phyloP scores from a whole-genome alignment of 2,797 vertebrate species.

The Chelonia mydas region DNA sequence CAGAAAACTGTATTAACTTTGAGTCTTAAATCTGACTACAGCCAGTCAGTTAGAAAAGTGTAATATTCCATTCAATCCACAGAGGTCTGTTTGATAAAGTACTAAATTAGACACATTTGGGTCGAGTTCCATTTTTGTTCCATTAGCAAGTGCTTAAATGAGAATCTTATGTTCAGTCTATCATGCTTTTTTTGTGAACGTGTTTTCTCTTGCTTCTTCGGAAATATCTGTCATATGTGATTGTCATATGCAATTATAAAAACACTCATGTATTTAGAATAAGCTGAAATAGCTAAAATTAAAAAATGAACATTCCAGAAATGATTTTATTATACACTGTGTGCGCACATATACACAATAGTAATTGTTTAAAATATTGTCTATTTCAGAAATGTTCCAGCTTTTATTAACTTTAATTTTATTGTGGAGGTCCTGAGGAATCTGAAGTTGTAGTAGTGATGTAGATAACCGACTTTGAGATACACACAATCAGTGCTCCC shows the following conservation, averaged over 20 bases:
- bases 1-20: not conserved
- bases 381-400: not conserved
- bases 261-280: not conserved
- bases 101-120: constrained; percentile 15
- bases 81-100: not conserved
- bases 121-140: not conserved
- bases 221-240: not conserved
- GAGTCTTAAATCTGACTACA: constrained; percentile 15
- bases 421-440: not conserved
- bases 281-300: not conserved
- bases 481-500: not conserved
- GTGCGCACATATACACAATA: not conserved
- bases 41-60: not conserved
- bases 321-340: not conserved
- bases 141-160: too few relatives aligned
- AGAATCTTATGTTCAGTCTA: not conserved
- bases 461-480: not conserved
- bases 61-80: not conserved
- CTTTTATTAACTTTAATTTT: not conserved
- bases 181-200: not conserved
- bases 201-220: not conserved
- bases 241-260: not conserved
- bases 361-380: not conserved
- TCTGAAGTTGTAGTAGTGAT: not conserved
- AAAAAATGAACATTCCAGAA: not conserved